Conservation (phyloP, 2,888 invertebrate genomes). For the Lasioglossum calceatum region DNA sequence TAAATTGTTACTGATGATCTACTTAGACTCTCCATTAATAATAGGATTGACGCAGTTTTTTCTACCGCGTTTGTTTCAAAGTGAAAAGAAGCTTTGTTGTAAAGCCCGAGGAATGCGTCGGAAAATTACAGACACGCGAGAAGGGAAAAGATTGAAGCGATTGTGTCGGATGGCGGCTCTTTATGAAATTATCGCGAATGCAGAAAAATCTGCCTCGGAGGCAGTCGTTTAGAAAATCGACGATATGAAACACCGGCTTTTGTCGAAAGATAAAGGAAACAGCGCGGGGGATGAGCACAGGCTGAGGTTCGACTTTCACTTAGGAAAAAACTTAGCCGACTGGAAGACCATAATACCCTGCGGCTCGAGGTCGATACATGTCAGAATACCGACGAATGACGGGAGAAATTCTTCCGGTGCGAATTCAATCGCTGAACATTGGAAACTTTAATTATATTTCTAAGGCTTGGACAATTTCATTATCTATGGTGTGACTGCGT, state of each 20-base stretch:
- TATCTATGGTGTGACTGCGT: not conserved
- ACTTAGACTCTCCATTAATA: not conserved
- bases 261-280: conserved; percentile 53
- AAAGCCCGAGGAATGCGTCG: not conserved
- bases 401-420: conserved; percentile 43
- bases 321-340: conserved; percentile 74
- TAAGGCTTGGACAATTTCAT: not conserved
- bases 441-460: not conserved
- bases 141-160: conserved; percentile 35
- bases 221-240: conserved; percentile 82
- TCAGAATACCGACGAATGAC: conserved; percentile 26
- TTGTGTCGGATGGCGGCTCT: conserved; percentile 63
- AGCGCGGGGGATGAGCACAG: conserved; percentile 23
- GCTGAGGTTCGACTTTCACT: conserved; percentile 66
- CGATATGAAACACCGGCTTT: conserved; percentile 80
- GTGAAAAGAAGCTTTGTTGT: not conserved
- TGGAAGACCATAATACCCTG: conserved; percentile 72
- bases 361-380: conserved; percentile 24
- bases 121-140: conserved; percentile 35
- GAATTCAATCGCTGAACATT: not conserved
- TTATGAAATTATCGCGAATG: conserved; percentile 77
- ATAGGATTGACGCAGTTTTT: not conserved
- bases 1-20: not conserved
- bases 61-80: not conserved
- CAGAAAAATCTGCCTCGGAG: conserved; percentile 69